Evolutionary conservation across 2,113 vertebrate genomes (phyloP).

Genomic region (Cottus gobio): DNA sequence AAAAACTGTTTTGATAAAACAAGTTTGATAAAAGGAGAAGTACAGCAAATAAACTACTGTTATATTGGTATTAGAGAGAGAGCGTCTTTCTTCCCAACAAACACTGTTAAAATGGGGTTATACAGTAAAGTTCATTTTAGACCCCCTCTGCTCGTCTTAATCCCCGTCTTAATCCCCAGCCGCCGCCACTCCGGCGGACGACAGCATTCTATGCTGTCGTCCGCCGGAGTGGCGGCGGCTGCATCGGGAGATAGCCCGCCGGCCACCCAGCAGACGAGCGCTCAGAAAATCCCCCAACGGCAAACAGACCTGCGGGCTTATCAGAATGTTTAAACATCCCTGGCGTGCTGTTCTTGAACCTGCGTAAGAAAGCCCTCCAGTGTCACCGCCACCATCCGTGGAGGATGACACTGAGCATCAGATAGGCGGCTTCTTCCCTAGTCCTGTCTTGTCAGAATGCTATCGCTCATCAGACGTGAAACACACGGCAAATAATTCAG

Average conservation of each 20-base stretch:
- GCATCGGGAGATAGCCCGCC: constrained; percentile 44
- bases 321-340: constrained; percentile 68
- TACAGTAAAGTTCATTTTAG: constrained; percentile 27
- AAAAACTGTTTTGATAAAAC: not conserved
- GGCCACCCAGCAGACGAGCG: constrained; percentile 59
- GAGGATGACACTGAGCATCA: constrained; percentile 22
- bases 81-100: not conserved
- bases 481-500: constrained; percentile 9
- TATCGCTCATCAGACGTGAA: constrained; percentile 29
- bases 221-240: constrained; percentile 11
- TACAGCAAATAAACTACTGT: too few species aligned
- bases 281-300: constrained; percentile 57
- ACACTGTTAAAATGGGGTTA: not conserved
- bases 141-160: constrained; percentile 51
- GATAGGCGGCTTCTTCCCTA: constrained; percentile 17
- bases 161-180: constrained; percentile 70
- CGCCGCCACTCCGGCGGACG: too few species aligned
- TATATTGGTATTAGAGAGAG: not conserved
- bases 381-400: constrained; percentile 44
- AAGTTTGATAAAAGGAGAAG: not conserved
- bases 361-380: constrained; percentile 33
- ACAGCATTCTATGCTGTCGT: too few species aligned
- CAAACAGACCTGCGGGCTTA: constrained; percentile 70
- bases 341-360: constrained; percentile 45
- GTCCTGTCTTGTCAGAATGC: constrained; percentile 22